These are phyloP conservation scores for Campylorhamphus procurvoides DNA, from an alignment of 2,113 vertebrate species.

Conservation along the genomic window DNA sequence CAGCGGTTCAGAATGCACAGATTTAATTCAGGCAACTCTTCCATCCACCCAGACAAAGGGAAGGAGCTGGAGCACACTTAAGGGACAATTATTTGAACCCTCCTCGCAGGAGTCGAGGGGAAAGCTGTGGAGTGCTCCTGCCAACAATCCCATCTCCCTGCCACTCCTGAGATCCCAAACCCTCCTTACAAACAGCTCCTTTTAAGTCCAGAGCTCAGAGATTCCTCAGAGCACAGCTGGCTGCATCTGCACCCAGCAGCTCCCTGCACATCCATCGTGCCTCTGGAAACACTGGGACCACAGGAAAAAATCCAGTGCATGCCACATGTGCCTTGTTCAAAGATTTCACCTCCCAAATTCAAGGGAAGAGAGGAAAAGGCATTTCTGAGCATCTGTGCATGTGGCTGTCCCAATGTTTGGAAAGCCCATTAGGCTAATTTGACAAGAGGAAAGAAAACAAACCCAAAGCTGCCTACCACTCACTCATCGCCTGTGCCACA, in stretches of 20 bases:
- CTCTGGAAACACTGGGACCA: fast-evolving
- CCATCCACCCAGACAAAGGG: background rate
- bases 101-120: fast-evolving
- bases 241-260: background rate
- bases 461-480: background rate
- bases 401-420: background rate
- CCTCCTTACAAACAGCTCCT: background rate
- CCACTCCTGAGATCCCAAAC: background rate
- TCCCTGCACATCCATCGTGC: background rate
- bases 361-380: background rate
- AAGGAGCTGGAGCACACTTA: background rate
- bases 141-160: background rate
- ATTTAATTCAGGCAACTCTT: background rate
- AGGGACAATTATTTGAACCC: background rate
- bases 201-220: background rate
- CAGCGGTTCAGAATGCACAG: background rate
- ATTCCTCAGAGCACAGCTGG: background rate
- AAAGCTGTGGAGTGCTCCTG: fast-evolving
- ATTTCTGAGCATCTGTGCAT: background rate
- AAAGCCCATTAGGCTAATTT: background rate
- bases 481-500: background rate
- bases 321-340: fast-evolving
- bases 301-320: background rate
- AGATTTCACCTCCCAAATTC: fast-evolving
- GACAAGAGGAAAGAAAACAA: background rate